Conservation (phyloP, 2,888 invertebrate species). For the Hipparchia sbordonii region DNA sequence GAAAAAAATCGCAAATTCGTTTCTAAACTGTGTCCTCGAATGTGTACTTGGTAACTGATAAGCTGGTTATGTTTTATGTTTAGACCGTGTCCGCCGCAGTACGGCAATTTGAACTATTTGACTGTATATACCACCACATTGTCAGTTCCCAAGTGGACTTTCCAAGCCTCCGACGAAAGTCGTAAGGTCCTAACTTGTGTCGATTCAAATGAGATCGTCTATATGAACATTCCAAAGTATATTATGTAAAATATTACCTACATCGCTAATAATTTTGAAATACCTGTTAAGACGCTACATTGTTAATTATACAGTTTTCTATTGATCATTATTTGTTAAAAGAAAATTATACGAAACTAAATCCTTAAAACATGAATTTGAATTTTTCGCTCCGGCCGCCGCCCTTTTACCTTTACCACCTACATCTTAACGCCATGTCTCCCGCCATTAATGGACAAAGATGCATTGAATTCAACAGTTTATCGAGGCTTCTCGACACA, state of each 20-base stretch:
- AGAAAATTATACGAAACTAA: constrained; percentile 84
- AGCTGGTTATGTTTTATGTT: constrained; percentile 57
- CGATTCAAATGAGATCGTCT: constrained; percentile 78
- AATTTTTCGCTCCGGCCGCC: constrained; percentile 49
- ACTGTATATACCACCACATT: constrained; percentile 35
- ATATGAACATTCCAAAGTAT: constrained; percentile 83
- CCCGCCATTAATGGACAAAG: constrained; percentile 33
- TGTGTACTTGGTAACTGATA: constrained; percentile 43
- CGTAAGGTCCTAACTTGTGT: constrained; percentile 50
- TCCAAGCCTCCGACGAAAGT: constrained; percentile 34
- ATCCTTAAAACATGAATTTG: constrained; percentile 69
- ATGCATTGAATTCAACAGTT: constrained; percentile 37
- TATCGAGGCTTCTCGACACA: constrained; percentile 29
- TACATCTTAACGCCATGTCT: constrained; percentile 33
- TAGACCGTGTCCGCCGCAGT: constrained; percentile 56
- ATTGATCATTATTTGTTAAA: constrained; percentile 82
- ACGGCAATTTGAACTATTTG: constrained; percentile 47
- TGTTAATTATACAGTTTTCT: constrained; percentile 84
- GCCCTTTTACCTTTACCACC: constrained; percentile 19
- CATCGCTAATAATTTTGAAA: constrained; percentile 81
- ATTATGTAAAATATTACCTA: constrained; percentile 79
- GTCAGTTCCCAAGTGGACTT: constrained; percentile 39
- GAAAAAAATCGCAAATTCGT: constrained; percentile 75
- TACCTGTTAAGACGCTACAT: constrained; percentile 82
- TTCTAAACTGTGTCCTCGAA: constrained; percentile 59